Percentiles rank a stretch among this genome's conserved stretches.
These are phyloP conservation scores for Galerucella nymphaeae DNA, from an alignment of 2,888 invertebrate species.

Conservation along the genomic window DNA sequence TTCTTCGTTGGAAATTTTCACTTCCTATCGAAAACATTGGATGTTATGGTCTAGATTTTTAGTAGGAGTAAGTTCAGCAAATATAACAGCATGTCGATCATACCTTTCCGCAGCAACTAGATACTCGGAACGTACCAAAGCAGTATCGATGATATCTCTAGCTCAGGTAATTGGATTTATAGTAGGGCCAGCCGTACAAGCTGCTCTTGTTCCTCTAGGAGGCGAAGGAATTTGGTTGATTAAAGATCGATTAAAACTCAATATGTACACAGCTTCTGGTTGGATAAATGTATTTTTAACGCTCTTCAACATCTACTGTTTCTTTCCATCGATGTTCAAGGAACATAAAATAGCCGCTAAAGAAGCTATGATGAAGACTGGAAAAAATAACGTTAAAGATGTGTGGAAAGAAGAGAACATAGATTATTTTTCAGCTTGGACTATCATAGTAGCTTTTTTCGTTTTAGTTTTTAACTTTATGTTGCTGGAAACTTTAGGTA, in stretches of 20 bases:
- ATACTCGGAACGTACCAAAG: constrained; percentile 81
- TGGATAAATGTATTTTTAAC: constrained; percentile 86
- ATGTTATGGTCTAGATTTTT: constrained; percentile 83
- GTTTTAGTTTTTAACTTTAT: constrained; percentile 90
- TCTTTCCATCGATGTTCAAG: constrained; percentile 80
- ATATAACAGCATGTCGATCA: constrained; percentile 85
- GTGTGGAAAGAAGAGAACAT: constrained; percentile 78
- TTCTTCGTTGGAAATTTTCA: constrained; percentile 78
- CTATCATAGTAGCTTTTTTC: constrained; percentile 83
- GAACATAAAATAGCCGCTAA: constrained; percentile 82
- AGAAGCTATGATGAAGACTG: constrained; percentile 82
- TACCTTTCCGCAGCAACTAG: constrained; percentile 89
- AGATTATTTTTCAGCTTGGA: constrained; percentile 82
- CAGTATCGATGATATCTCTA: constrained; percentile 84
- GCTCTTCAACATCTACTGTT: constrained; percentile 76
- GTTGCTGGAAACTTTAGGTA: constrained; percentile 86
- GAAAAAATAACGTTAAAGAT: constrained; percentile 78
- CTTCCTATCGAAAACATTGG: constrained; percentile 74
- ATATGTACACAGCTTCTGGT: constrained; percentile 87
- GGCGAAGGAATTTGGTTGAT: constrained; percentile 70
- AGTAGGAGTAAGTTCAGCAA: constrained; percentile 87
- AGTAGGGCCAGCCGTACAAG: constrained; percentile 86
- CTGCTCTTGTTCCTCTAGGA: constrained; percentile 82
- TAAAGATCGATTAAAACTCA: constrained; percentile 71
- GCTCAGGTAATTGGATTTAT: constrained; percentile 90